Conservation (phyloP, 2,797 vertebrate genomes). For the Oreortyx pictus region DNA sequence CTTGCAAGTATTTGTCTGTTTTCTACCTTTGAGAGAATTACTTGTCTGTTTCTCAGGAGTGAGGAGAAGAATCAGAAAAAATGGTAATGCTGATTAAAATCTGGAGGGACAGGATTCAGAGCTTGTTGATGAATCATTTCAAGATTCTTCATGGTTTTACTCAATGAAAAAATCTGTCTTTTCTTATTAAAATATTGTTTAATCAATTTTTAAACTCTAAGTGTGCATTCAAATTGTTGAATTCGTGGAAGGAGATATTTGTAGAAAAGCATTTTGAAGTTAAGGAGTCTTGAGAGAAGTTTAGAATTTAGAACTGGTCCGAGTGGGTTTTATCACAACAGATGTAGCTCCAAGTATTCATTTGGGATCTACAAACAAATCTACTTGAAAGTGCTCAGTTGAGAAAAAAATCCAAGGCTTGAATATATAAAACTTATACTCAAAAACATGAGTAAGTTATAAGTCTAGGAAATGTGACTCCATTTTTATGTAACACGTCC, state of each 20-base stretch:
- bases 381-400: background rate
- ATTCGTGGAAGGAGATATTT: background rate
- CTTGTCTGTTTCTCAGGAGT: background rate
- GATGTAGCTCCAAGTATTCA: background rate
- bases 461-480: background rate
- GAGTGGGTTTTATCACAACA: background rate
- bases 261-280: background rate
- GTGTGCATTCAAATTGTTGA: background rate
- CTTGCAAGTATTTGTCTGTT: background rate
- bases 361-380: background rate
- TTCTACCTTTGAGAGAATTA: background rate
- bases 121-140: background rate
- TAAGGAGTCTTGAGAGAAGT: background rate
- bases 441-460: background rate
- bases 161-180: background rate
- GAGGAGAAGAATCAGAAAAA: background rate
- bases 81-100: background rate
- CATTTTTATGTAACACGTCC: background rate
- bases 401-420: background rate
- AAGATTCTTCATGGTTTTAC: background rate
- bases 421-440: background rate
- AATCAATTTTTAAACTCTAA: background rate
- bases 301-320: background rate
- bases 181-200: fast-evolving
- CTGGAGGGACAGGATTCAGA: background rate